Conservation (phyloP, 1,140 invertebrate genomes). For the Triops cancriformis region DNA sequence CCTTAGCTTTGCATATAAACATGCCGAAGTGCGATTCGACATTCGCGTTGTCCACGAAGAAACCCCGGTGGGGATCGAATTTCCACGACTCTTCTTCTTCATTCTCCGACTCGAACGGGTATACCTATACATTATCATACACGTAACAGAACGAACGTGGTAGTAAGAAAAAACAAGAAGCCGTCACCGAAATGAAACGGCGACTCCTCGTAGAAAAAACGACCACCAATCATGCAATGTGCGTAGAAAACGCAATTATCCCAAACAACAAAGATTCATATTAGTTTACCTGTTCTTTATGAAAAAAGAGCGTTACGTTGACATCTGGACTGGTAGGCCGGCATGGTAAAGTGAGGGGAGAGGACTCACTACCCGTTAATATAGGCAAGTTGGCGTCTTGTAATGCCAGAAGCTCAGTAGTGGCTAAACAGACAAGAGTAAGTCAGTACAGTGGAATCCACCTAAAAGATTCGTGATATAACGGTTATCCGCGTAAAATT, state of each 20-base stretch:
- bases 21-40: neutral
- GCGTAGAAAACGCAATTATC: neutral
- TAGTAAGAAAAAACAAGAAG: no score
- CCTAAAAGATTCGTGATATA: no score
- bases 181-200: no score
- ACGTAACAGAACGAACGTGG: no score
- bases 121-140: no score
- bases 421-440: no score
- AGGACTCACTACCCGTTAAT: neutral
- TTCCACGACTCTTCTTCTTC: neutral
- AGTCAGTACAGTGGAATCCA: no score
- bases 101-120: neutral
- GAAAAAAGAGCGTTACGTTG: neutral
- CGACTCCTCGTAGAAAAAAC: no score
- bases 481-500: no score
- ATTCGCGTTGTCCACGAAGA: neutral
- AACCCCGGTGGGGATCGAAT: neutral
- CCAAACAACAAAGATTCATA: no score
- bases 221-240: no score
- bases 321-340: constrained; percentile 22
- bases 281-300: neutral
- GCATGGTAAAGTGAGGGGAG: constrained; percentile 14
- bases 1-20: neutral
- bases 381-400: no score
- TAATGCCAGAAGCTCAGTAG: neutral